These are phyloP conservation scores for Tachysurus fulvidraco DNA, from an alignment of 2,113 vertebrate genomes.

Conservation along the genomic window DNA sequence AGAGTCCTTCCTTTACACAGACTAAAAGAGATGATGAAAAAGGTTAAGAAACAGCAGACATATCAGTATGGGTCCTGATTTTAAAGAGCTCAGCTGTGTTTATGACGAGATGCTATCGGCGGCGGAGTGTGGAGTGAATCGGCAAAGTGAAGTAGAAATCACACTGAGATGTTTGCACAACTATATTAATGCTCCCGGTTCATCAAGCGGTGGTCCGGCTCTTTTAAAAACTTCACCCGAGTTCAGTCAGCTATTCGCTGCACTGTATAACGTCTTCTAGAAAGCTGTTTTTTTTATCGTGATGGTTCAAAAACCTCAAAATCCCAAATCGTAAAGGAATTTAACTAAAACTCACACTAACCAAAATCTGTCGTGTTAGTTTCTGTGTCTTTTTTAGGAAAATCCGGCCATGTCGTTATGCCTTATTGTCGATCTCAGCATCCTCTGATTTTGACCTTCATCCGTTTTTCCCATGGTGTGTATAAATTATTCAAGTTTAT, in stretches of 20 bases:
- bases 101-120: slow-evolving; percentile 12
- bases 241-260: not conserved
- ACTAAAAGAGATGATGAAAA: slow-evolving; percentile 71
- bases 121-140: not conserved
- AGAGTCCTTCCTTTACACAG: slow-evolving; percentile 97
- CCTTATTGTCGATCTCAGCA: not conserved
- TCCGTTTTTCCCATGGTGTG: not conserved
- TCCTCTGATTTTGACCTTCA: not conserved
- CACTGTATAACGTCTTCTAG: too few relatives aligned
- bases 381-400: not conserved
- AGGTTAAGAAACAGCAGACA: not conserved
- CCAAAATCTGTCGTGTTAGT: not conserved
- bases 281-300: too few relatives aligned
- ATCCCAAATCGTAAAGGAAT: not conserved
- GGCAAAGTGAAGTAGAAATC: not conserved
- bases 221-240: not conserved
- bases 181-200: not conserved
- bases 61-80: not conserved
- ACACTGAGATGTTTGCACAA: not conserved
- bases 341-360: not conserved
- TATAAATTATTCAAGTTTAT: slow-evolving; percentile 13
- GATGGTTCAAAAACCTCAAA: too few relatives aligned
- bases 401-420: not conserved
- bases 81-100: not conserved
- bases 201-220: not conserved